Base-by-base conservation (phyloP, 2,888 invertebrate genomes). In the Pimpla rufipes region DNA sequence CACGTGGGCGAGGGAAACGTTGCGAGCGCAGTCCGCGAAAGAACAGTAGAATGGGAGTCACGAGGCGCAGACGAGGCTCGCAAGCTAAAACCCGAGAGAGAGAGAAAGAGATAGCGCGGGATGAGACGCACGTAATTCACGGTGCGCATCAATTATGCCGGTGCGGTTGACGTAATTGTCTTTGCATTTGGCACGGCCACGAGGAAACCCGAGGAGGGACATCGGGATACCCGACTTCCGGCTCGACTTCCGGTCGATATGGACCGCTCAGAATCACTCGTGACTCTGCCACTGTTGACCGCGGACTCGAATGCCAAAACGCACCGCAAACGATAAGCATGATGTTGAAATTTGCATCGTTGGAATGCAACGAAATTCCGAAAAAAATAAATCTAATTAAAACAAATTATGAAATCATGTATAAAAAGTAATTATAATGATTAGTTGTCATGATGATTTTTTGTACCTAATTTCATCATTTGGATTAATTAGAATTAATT, bases 61-160 rank as follows among this genome's bases (percentile, higher is more conserved):
- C n/a, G n/a, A n/a, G n/a, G n/a, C n/a, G n/a, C n/a, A n/a, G n/a
- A n/a, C n/a, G 74, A 76, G 55, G 62, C 59, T 37, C 57, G 71
- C 57, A 80, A 57, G 37, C 7, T 76, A 81, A 77, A 74, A 85
- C 81, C 55, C 70, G 78, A 79, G n/a, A n/a, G n/a, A n/a, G n/a
- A n/a, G n/a, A n/a, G n/a, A n/a, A n/a, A n/a, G n/a, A n/a, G n/a
- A n/a, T n/a, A n/a, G n/a, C n/a, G n/a, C n/a, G n/a, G n/a, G n/a
- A n/a, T n/a, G 62, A 83, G 70, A 59, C 76, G 83, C 85, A 83
- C 84, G 85, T 85, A 85, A 84, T 84, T 84, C 81, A 81, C 83
- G 83, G 74, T 77, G 74, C 74, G 77, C 87, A 85, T 87, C 87
- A 88, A 88, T 88, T 88, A 88, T 88, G 75, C 84, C 77, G 80